Conservation (phyloP, 2,797 vertebrate genomes). For the Microtus agrestis region DNA sequence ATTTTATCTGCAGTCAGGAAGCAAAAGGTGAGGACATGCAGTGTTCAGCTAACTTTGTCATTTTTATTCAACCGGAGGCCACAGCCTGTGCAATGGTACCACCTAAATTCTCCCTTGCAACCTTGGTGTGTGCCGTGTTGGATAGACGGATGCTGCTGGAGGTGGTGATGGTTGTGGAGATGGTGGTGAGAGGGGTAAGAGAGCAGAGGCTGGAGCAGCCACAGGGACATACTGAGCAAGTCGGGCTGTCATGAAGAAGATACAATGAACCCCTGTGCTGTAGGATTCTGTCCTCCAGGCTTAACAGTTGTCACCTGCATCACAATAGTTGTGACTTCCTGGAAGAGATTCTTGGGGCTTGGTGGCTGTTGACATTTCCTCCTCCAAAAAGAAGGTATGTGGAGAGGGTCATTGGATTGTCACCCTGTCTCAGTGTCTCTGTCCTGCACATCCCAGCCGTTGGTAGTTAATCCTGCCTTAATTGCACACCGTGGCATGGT, state of each 20-base stretch:
- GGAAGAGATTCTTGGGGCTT: neutral
- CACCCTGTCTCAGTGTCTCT: neutral
- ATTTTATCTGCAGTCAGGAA: neutral
- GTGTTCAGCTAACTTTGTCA: neutral
- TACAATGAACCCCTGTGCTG: neutral
- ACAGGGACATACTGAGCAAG: neutral
- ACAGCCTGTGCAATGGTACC: neutral
- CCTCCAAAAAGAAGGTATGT: neutral
- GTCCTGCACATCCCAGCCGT: too few species aligned
- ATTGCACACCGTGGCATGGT: neutral
- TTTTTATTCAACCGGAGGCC: neutral
- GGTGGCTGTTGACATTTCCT: neutral
- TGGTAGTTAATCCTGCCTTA: neutral
- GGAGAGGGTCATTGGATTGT: neutral
- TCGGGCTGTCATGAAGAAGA: neutral
- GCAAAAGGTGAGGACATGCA: neutral
- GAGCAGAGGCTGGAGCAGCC: neutral
- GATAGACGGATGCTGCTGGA: fast-evolving
- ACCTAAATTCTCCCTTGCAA: neutral
- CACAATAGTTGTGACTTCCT: neutral
- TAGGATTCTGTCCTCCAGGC: neutral
- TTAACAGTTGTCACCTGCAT: neutral
- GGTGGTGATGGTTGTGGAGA: neutral
- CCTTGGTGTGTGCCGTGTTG: neutral
- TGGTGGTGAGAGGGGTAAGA: neutral